phyloP scores from a whole-genome alignment of 2,888 invertebrate species.

The Oxyteleia sp. region DNA sequence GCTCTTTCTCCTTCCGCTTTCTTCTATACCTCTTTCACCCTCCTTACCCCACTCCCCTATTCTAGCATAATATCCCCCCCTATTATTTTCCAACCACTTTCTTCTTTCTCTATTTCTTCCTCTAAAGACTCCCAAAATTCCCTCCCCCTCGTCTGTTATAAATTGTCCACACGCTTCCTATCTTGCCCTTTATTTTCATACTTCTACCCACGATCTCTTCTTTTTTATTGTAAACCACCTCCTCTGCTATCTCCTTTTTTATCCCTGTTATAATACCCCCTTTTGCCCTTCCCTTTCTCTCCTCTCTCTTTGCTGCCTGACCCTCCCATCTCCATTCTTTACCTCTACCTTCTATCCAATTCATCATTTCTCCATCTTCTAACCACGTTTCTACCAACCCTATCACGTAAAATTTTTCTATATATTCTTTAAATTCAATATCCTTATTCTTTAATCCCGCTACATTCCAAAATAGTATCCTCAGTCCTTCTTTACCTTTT shows the following conservation, averaged over 20 bases:
- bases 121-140: neutral
- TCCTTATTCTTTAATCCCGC: slow-evolving; percentile 13
- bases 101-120: neutral
- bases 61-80: neutral
- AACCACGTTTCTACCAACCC: slow-evolving; percentile 15
- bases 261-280: neutral
- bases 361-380: slow-evolving; percentile 11
- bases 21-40: neutral
- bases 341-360: neutral
- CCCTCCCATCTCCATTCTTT: slow-evolving; percentile 9
- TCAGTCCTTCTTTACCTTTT: neutral
- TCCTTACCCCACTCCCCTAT: neutral
- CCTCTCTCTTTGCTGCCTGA: neutral
- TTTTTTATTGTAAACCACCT: neutral
- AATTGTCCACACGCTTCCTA: neutral
- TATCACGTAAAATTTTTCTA: slow-evolving; percentile 10
- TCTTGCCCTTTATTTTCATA: neutral
- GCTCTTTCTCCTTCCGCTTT: neutral
- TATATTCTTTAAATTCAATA: slow-evolving; percentile 14
- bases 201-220: neutral
- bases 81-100: neutral
- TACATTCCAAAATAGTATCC: neutral
- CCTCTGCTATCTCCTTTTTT: neutral
- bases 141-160: neutral
- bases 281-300: neutral